These are phyloP conservation scores for Gryon sp. DNA, from an alignment of 1,140 invertebrate species.

Conservation along the genomic window DNA sequence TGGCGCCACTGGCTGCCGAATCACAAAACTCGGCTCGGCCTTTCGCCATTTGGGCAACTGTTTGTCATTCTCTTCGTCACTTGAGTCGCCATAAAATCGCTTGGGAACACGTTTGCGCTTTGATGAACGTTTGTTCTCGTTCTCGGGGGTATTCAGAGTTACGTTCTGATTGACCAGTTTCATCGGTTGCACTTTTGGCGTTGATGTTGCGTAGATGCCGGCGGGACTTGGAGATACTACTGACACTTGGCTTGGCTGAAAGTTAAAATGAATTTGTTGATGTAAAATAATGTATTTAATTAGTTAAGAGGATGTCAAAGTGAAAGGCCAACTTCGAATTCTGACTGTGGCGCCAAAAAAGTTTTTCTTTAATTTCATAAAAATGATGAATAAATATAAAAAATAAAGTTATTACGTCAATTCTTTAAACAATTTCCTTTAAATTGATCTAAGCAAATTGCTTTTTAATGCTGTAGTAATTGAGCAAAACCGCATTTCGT, in stretches of 20 bases:
- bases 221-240: conserved; percentile 6
- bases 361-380: too few relatives aligned
- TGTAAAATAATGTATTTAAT: too few relatives aligned
- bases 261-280: too few relatives aligned
- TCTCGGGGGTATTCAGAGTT: conserved; percentile 69
- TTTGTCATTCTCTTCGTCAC: conserved; percentile 87
- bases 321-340: too few relatives aligned
- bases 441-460: too few relatives aligned
- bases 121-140: conserved; percentile 84
- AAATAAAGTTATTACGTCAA: too few relatives aligned
- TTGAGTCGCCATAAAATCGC: conserved; percentile 91
- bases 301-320: too few relatives aligned
- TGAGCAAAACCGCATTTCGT: too few relatives aligned
- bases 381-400: too few relatives aligned
- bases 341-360: too few relatives aligned
- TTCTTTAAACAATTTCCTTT: too few relatives aligned
- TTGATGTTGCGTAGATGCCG: conserved; percentile 30
- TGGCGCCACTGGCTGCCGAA: conserved; percentile 27
- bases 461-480: too few relatives aligned
- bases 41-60: conserved; percentile 85
- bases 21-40: conserved; percentile 78
- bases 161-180: conserved; percentile 59
- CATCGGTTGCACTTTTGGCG: conserved; percentile 65
- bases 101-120: conserved; percentile 89
- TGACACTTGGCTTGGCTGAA: conserved; percentile 17